Conservation (phyloP, 2,888 invertebrate species). For the Congeria kusceri region DNA sequence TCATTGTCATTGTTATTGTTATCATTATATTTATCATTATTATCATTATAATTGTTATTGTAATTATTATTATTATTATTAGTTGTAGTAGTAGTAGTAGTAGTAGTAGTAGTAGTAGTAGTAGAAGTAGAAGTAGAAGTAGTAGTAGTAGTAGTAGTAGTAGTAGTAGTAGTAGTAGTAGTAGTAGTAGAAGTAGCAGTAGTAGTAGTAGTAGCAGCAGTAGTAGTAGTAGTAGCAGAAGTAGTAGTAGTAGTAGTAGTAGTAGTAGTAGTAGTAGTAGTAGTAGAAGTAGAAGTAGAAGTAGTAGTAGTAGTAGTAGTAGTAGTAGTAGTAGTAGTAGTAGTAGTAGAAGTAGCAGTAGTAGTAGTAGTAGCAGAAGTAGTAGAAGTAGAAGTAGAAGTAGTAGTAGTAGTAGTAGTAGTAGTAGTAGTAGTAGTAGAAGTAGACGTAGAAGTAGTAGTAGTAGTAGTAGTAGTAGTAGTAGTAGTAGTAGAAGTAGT, state of each 20-base stretch:
- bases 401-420: too few species aligned
- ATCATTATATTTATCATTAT: too few species aligned
- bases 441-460: not conserved
- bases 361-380: not conserved
- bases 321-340: constrained; percentile 8
- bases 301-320: not conserved
- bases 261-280: not conserved
- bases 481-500: not conserved
- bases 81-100: constrained; percentile 9
- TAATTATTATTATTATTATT: not conserved
- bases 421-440: too few species aligned
- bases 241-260: constrained; percentile 5
- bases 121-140: not conserved
- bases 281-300: too few species aligned
- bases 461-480: constrained; percentile 7
- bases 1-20: too few species aligned
- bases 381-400: not conserved
- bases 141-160: constrained; percentile 8
- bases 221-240: not conserved
- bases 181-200: not conserved
- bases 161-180: constrained; percentile 3
- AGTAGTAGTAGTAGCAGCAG: not conserved
- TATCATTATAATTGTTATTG: too few species aligned
- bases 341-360: constrained; percentile 4
- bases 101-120: constrained; percentile 11